These are phyloP conservation scores for Montipora capitata DNA, from an alignment of 92 coral and sea anemone species.

Conservation along the genomic window DNA sequence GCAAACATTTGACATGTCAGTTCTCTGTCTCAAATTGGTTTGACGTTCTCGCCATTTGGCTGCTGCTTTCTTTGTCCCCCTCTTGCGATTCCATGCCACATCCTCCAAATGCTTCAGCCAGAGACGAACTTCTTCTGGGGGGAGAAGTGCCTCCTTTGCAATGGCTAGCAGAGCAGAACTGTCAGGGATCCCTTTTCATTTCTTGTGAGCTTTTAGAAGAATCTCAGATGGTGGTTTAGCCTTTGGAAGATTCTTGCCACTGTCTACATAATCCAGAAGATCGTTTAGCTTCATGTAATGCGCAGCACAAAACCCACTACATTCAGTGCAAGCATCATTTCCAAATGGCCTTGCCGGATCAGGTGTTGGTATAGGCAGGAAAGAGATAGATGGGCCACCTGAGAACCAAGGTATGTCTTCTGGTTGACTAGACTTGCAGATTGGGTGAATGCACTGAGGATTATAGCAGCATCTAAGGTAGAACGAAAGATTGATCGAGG, in stretches of 20 bases:
- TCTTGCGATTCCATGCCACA: slow-evolving; percentile 34
- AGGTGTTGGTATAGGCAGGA: slow-evolving; percentile 52
- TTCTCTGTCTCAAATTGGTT: no score
- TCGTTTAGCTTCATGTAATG: slow-evolving; percentile 42
- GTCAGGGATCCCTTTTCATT: slow-evolving; percentile 45
- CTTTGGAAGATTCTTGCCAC: slow-evolving; percentile 33
- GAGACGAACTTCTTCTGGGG: slow-evolving; percentile 41
- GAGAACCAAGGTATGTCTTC: slow-evolving; percentile 38
- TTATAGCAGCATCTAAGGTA: slow-evolving; percentile 23
- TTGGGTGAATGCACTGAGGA: background rate
- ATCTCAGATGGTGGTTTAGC: slow-evolving; percentile 54
- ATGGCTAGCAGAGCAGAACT: slow-evolving; percentile 23
- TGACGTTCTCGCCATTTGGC: no score
- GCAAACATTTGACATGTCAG: no score
- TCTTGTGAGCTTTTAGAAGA: slow-evolving; percentile 48
- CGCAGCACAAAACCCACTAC: slow-evolving; percentile 53
- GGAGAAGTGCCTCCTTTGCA: slow-evolving; percentile 47
- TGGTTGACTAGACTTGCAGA: slow-evolving; percentile 2
- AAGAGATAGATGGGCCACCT: slow-evolving; percentile 44
- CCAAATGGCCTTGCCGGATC: slow-evolving; percentile 63
- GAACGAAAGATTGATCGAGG: background rate
- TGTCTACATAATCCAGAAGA: slow-evolving; percentile 23
- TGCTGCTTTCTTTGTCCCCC: slow-evolving; percentile 34
- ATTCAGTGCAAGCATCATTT: slow-evolving; percentile 34
- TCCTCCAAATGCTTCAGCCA: slow-evolving; percentile 56